These are phyloP conservation scores for Saturnia japonica DNA, from an alignment of 2,888 invertebrate species.

Conservation along the genomic window DNA sequence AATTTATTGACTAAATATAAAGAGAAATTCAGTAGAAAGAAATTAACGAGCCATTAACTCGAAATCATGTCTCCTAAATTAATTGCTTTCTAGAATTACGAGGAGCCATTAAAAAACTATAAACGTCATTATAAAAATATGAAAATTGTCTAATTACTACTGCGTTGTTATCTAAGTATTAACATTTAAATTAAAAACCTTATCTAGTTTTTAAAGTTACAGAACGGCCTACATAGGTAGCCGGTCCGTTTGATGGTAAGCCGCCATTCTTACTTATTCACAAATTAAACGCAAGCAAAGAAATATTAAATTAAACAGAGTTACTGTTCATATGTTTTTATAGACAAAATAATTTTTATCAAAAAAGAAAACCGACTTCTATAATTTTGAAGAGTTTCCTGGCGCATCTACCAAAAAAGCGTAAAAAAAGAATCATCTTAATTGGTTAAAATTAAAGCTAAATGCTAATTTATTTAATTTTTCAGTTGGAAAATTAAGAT, in stretches of 20 bases:
- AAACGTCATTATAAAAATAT: conserved; percentile 37
- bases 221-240: neutral
- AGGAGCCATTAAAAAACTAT: conserved; percentile 37
- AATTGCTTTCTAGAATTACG: conserved; percentile 33
- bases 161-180: neutral
- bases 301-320: too few relatives aligned
- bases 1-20: neutral
- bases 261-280: neutral
- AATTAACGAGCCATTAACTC: conserved; percentile 41
- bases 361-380: too few relatives aligned
- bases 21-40: conserved; percentile 4
- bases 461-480: too few relatives aligned
- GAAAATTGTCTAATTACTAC: neutral
- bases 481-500: too few relatives aligned
- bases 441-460: too few relatives aligned
- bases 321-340: too few relatives aligned
- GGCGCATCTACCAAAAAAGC: too few relatives aligned
- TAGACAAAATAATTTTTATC: too few relatives aligned
- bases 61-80: conserved; percentile 37
- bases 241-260: neutral
- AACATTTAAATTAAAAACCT: conserved; percentile 1
- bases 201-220: neutral
- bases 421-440: too few relatives aligned
- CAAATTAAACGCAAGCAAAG: neutral
- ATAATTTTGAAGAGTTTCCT: too few relatives aligned